Conservation (phyloP, 2,113 vertebrate genomes). For the Crotalus tigris region DNA sequence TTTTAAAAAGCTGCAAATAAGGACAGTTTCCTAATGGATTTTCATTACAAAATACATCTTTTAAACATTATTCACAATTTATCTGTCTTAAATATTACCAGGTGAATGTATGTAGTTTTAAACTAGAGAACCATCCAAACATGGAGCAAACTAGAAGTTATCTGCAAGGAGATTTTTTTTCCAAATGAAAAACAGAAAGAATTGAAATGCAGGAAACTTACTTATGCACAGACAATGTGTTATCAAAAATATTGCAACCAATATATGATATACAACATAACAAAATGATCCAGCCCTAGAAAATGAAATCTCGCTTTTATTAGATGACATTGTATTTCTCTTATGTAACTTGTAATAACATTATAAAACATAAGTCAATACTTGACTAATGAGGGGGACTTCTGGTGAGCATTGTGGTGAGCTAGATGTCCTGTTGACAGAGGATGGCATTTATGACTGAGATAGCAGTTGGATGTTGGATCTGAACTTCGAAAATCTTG, state of each 20-base stretch:
- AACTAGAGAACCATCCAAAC: neutral
- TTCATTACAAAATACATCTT: neutral
- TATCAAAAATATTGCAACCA: neutral
- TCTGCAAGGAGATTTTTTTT: neutral
- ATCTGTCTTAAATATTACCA: neutral
- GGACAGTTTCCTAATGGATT: neutral
- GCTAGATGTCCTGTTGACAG: neutral
- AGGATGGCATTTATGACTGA: neutral
- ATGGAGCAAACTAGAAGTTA: neutral
- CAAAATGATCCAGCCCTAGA: neutral
- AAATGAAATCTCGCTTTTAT: neutral
- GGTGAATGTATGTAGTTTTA: neutral
- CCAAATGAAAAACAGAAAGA: neutral
- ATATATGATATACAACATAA: neutral
- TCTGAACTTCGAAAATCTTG: neutral
- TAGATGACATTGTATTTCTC: neutral
- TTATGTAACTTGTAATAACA: neutral
- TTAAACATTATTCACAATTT: neutral
- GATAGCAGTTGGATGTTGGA: neutral
- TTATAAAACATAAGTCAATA: neutral
- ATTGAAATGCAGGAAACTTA: neutral
- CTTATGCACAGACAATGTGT: neutral
- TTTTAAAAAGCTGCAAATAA: neutral
- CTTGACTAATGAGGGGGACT: neutral
- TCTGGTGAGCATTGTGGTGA: neutral